Evolutionary conservation across 2,888 invertebrate genomes (phyloP).

Genomic region (Orthonychiurus folsomi): DNA sequence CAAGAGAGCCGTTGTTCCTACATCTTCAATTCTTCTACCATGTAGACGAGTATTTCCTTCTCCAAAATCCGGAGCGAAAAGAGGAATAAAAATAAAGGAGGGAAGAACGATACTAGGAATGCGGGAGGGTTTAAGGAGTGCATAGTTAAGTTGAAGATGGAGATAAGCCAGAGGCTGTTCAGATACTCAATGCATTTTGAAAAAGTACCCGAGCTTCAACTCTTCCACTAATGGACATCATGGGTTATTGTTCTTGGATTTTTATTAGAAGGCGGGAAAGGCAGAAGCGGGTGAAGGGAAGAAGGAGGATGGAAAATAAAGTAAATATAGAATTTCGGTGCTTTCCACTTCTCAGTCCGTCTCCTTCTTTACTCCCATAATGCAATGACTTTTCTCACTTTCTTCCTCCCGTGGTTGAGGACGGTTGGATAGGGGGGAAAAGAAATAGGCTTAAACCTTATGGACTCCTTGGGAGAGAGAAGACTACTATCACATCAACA

Average conservation of each 20-base stretch:
- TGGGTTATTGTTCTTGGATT: neutral
- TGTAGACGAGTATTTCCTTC: too few species aligned
- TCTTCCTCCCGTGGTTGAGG: neutral
- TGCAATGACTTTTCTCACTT: neutral
- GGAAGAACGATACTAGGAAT: too few species aligned
- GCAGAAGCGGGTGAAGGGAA: neutral
- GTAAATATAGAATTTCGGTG: neutral
- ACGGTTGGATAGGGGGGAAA: neutral
- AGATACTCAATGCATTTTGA: constrained; percentile 1
- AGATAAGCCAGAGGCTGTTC: neutral
- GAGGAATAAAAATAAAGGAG: too few species aligned
- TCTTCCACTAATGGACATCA: neutral
- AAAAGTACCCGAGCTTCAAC: neutral
- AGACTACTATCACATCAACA: neutral
- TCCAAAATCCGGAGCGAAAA: too few species aligned
- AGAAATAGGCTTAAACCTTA: neutral
- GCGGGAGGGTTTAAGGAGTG: too few species aligned
- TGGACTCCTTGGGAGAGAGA: neutral
- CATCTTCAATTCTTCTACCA: too few species aligned
- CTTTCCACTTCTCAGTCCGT: neutral
- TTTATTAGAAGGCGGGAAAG: neutral
- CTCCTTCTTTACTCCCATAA: neutral
- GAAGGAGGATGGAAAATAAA: neutral
- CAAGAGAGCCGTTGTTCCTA: too few species aligned
- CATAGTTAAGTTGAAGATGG: neutral